A percentile compares a stretch with the other conserved stretches of the same genome.
Evolutionary conservation across 2,113 vertebrate species (phyloP).

Genomic region (Poecilia latipinna): DNA sequence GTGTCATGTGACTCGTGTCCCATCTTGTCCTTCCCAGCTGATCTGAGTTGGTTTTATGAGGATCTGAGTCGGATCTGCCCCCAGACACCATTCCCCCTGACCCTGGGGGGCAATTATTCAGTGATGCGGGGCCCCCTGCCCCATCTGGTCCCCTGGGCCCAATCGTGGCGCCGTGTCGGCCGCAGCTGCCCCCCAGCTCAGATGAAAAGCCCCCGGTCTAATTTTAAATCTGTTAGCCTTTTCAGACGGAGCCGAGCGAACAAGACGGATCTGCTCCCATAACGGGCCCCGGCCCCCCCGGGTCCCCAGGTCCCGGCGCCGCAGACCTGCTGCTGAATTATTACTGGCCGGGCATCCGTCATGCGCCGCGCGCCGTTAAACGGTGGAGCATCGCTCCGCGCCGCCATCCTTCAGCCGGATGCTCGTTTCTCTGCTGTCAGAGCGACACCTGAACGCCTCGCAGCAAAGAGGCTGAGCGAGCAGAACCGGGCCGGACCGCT

Average conservation of each 20-base stretch:
- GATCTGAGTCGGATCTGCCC: neutral
- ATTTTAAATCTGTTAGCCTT: constrained; percentile 83
- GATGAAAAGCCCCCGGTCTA: constrained; percentile 78
- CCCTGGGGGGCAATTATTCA: constrained; percentile 75
- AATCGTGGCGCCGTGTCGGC: constrained; percentile 56
- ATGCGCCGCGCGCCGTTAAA: constrained; percentile 58
- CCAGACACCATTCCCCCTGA: constrained; percentile 33
- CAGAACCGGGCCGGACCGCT: too few relatives aligned
- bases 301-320: constrained; percentile 23
- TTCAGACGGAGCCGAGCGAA: constrained; percentile 38
- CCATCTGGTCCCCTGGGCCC: constrained; percentile 75
- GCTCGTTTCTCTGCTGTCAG: constrained; percentile 71
- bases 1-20: constrained; percentile 6
- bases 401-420: constrained; percentile 38
- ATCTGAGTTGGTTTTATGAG: constrained; percentile 47
- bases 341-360: constrained; percentile 72
- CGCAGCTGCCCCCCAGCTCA: constrained; percentile 79
- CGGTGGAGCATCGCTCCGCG: constrained; percentile 19
- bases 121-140: constrained; percentile 41
- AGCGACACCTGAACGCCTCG: neutral
- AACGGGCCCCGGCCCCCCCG: constrained; percentile 58
- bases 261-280: constrained; percentile 79
- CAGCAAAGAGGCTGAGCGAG: neutral
- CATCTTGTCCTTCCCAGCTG: constrained; percentile 20
- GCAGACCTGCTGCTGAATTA: constrained; percentile 76